phyloP scores from a whole-genome alignment of 2,113 vertebrate genomes.

The Eudorcas thomsonii region DNA sequence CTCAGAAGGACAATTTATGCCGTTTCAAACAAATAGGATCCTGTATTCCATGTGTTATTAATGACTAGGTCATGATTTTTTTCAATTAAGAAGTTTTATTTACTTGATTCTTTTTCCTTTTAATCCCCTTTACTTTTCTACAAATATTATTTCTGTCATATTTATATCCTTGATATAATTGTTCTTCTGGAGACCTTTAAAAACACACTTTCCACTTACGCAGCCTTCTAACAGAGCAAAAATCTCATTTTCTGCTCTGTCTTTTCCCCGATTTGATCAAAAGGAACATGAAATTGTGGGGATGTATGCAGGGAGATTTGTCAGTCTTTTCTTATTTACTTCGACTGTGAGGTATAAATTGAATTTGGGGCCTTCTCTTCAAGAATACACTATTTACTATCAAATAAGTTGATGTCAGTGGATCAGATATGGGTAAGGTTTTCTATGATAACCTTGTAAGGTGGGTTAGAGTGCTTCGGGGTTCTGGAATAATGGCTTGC shows the following conservation, averaged over 20 bases:
- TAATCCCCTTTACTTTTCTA: background rate
- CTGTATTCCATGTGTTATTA: background rate
- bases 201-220: background rate
- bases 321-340: slow-evolving; percentile 42
- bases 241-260: slow-evolving; percentile 14
- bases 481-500: background rate
- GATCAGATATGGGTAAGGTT: background rate
- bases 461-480: background rate
- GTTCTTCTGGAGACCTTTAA: background rate
- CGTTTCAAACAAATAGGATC: background rate
- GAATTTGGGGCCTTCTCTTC: slow-evolving; percentile 25
- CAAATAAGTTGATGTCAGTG: background rate
- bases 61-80: background rate
- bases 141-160: background rate
- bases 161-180: background rate
- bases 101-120: background rate
- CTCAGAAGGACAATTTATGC: background rate
- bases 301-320: slow-evolving; percentile 36
- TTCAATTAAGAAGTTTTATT: background rate
- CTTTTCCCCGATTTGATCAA: background rate
- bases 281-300: background rate
- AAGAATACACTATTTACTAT: slow-evolving; percentile 41
- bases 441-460: background rate
- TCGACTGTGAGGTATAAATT: slow-evolving; percentile 27
- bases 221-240: background rate